Evolutionary conservation across 2,888 invertebrate species (phyloP), one percentile per base, ranked within the genome.

Genomic region (Xanthia icteritia): DNA sequence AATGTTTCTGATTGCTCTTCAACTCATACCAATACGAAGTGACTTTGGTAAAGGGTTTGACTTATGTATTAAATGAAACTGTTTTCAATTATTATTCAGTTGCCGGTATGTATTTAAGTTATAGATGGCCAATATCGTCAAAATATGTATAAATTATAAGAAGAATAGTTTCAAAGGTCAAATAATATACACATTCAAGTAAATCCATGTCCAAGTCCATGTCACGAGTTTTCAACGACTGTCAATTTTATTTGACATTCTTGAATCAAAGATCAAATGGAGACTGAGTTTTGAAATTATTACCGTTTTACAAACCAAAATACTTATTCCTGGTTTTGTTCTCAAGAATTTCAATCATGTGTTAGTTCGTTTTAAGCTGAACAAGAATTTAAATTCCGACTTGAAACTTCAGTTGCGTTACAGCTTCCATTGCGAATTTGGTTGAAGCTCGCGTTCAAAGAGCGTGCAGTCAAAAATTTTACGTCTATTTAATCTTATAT

Each of bases 221-320:
- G 68, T 76, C 72, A 76, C 68, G 76, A 76, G 9, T 42, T 56
- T 64, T 31, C 36, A 31, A 68, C 0, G 27, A 51, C 31, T 66
- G 64, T 17, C 27, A 69, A 77, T 82, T 82, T 73, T 45, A 60
- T 77, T 82, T 77, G 82, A 82, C 66, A 73, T 82, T 81, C 17
- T 56, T 36, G 58, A n/a, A 1, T 48, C 20, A 58, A 77, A 82
- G 31, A 51, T 70, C 58, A 63, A n/a, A 23, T 8, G 15, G 13
- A 60, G 27, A 31, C 17, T 31, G 31, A 31, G 31, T 31, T 2
- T 0, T 1, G 15, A 2, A 20, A 15, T 76, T 56, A 76, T 70
- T 61, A 17, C 5, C 4, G 54, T 36, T 39, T 31, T 20, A 60
- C 31, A 60, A 23, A 31, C 23, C 36, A 27, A 65, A 42, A 73